These are phyloP conservation scores for Formica aserva DNA, from an alignment of 2,888 invertebrate species.

Conservation along the genomic window DNA sequence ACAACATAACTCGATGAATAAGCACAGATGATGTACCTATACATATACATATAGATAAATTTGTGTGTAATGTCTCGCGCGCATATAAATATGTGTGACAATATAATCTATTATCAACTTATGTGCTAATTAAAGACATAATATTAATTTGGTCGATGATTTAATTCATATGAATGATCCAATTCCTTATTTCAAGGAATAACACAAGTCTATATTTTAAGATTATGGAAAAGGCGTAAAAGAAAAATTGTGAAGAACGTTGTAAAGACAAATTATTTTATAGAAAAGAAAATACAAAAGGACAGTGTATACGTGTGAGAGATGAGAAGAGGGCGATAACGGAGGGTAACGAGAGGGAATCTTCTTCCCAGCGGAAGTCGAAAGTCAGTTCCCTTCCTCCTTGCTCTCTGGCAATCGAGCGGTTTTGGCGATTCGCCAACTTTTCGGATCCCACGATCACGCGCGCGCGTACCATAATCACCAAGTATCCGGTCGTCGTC, in stretches of 20 bases:
- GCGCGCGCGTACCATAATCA: conserved; percentile 31
- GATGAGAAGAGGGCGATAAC: conserved; percentile 21
- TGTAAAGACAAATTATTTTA: neutral
- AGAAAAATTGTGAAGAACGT: neutral
- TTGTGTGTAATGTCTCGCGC: neutral
- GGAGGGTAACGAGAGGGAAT: conserved; percentile 25
- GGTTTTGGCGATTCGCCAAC: conserved; percentile 58
- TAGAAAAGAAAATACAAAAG: neutral
- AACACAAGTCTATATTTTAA: neutral
- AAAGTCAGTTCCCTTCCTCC: conserved; percentile 58
- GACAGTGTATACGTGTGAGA: neutral
- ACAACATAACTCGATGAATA: neutral
- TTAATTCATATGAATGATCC: neutral
- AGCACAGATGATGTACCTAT: neutral
- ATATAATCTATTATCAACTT: neutral
- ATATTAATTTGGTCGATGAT: neutral
- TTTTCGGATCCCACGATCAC: conserved; percentile 38
- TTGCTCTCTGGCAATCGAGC: conserved; percentile 52
- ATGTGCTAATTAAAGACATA: neutral
- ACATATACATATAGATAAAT: neutral
- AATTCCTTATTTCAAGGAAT: neutral
- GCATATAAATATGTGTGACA: neutral
- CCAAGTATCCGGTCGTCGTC: conserved; percentile 16
- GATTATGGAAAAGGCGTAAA: neutral
- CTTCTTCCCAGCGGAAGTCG: conserved; percentile 65